phyloP scores from a whole-genome alignment of 2,113 vertebrate genomes.

The Varanus salvator region DNA sequence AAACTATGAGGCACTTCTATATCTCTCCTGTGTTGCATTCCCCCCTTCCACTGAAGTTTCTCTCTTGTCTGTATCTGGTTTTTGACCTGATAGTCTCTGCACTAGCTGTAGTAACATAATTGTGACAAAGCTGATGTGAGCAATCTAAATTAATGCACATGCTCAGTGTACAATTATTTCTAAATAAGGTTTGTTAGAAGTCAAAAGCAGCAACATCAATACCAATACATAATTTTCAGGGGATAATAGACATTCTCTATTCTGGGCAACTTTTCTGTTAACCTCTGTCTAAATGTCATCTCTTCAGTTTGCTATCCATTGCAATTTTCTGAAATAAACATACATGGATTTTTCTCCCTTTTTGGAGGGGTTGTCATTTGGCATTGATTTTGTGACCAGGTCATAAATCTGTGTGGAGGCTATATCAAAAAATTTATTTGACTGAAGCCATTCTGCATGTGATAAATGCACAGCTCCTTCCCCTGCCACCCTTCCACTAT shows the following conservation, averaged over 20 bases:
- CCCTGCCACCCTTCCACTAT: background rate
- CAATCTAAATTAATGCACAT: background rate
- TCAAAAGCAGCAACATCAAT: slow-evolving; percentile 36
- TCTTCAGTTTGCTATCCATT: slow-evolving; percentile 30
- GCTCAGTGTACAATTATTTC: slow-evolving; percentile 7
- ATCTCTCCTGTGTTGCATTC: background rate
- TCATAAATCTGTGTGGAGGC: slow-evolving; percentile 34
- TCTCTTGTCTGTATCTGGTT: fast-evolving
- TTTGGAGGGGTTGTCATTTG: background rate
- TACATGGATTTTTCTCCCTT: slow-evolving; percentile 33
- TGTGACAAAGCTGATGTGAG: background rate
- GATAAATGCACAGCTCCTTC: slow-evolving; percentile 27
- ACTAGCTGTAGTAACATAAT: slow-evolving; percentile 1
- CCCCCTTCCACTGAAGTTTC: background rate
- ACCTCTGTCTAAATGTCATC: slow-evolving; percentile 29
- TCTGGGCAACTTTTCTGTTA: slow-evolving; percentile 36
- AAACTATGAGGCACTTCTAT: background rate
- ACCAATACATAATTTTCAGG: slow-evolving; percentile 4
- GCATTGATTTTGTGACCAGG: background rate
- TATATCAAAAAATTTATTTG: slow-evolving; percentile 26
- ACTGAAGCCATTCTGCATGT: slow-evolving; percentile 2
- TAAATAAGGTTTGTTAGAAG: background rate
- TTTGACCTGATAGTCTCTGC: background rate
- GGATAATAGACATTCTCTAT: background rate
- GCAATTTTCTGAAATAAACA: slow-evolving; percentile 34